Evolutionary conservation across 2,113 vertebrate genomes (phyloP).

Genomic region (Smithornis capensis): DNA sequence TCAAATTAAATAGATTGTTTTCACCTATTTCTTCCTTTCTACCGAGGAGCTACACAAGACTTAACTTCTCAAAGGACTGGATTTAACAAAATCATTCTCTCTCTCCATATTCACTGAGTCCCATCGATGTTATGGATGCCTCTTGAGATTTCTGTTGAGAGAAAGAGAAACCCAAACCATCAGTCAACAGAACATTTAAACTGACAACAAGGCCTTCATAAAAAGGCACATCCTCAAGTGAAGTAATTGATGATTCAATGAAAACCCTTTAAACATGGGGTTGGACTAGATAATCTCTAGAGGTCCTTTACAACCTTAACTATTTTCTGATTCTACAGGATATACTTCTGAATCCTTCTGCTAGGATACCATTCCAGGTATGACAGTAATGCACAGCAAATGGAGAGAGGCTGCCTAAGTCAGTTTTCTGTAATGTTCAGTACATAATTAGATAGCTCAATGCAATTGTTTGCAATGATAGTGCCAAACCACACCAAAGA

Average conservation of each 20-base stretch:
- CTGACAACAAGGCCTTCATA: not conserved
- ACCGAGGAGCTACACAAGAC: not conserved
- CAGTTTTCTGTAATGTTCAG: not conserved
- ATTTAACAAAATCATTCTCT: not conserved
- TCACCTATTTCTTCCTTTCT: conserved; percentile 3
- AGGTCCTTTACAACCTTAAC: not conserved
- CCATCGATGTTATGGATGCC: not conserved
- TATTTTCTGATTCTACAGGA: not conserved
- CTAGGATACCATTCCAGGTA: not conserved
- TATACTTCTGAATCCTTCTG: not conserved
- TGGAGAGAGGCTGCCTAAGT: not conserved
- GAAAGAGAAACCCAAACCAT: not conserved
- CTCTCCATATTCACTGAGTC: not conserved
- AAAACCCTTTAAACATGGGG: not conserved
- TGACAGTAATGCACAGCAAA: not conserved
- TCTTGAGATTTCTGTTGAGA: not conserved
- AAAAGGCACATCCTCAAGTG: not conserved
- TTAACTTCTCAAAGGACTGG: not conserved
- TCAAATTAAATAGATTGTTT: conserved; percentile 10
- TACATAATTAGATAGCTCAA: not conserved
- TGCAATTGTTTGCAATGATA: not conserved
- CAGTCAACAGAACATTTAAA: not conserved
- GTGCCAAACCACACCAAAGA: not conserved
- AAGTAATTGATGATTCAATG: not conserved
- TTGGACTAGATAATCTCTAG: not conserved